Base-by-base conservation (phyloP, 2,888 invertebrate genomes). In the Microctonus aethiopoides region DNA sequence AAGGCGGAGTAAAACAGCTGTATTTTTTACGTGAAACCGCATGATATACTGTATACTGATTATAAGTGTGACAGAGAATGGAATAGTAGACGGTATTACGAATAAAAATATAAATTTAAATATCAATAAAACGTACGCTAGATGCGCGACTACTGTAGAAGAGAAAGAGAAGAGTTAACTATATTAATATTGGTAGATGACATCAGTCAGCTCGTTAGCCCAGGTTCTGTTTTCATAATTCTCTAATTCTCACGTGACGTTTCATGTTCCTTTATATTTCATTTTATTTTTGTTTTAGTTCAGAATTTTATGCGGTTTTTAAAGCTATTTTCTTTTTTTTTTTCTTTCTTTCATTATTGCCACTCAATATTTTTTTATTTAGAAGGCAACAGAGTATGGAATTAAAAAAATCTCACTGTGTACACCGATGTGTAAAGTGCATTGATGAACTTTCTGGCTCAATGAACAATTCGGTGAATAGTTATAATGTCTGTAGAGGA, bases 1-100 rank as follows among this genome's bases (percentile, higher is more conserved):
- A 65, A 22, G 29, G 26, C 36, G 22, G 60, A 72, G 68, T 41
- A 46, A 46, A 57, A 72, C 74, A 74, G 74, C 74, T 74, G 74
- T 71, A 67, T 61, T 64, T 71, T 57, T 62, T 65, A 65, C 70
- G 70, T 70, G n/a, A 26, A 20, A 46, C 46, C 16, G 16, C 46
- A 46, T 46, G 61, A 60, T 36, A 26, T 34, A 26, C n/a, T 20
- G 54, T 54, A n/a, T 54, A n/a, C n/a, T 22, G 13, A 41, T 24
- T 13, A 56, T 32, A 32, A 39, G 39, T 46, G 36, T 24, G 60
- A 34, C 20, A 60, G 20, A 60, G 60, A 29, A 29, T 46, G 16
- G 6, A 51, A 24, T 62, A 10, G 24, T 10, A 41, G 24, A n/a
- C n/a, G 6, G 24, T 11, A 34, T 22, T 24, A 46, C 13, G 46